phyloP scores from a whole-genome alignment of 2,888 invertebrate species.

The Eulithis prunata region DNA sequence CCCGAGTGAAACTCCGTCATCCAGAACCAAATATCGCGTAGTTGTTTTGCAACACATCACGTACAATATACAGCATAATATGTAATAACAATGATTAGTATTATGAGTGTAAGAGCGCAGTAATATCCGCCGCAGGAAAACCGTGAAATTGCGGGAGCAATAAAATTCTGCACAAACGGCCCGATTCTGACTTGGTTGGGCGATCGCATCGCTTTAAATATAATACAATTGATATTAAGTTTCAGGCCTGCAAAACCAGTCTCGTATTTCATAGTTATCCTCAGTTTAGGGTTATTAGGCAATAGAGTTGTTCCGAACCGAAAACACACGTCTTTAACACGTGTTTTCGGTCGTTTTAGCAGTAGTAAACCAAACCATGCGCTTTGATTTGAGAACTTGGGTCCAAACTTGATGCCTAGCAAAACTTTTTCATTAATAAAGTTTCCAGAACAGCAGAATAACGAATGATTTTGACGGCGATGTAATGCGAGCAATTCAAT shows the following conservation, averaged over 20 bases:
- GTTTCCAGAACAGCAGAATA: no score
- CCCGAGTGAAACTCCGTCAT: conserved; percentile 5
- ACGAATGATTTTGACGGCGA: no score
- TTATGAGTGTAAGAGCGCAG: conserved; percentile 50
- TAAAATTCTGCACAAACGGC: conserved; percentile 26
- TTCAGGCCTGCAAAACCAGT: background rate
- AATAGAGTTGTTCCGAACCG: no score
- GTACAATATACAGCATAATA: conserved; percentile 39
- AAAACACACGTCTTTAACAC: no score
- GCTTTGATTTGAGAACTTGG: no score
- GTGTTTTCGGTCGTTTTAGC: no score
- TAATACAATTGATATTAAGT: background rate
- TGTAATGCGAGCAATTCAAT: background rate
- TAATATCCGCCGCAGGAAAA: conserved; percentile 51
- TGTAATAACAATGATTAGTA: conserved; percentile 49
- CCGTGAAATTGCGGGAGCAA: conserved; percentile 54
- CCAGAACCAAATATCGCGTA: conserved; percentile 36
- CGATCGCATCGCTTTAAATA: background rate
- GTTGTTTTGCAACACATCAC: conserved; percentile 43
- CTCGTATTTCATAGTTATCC: no score
- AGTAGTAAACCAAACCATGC: no score
- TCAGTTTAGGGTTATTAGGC: no score
- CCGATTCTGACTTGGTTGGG: background rate
- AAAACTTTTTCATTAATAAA: no score
- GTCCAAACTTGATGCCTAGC: no score